Conservation (phyloP, 2,113 vertebrate species). For the Pardalotus punctatus region DNA sequence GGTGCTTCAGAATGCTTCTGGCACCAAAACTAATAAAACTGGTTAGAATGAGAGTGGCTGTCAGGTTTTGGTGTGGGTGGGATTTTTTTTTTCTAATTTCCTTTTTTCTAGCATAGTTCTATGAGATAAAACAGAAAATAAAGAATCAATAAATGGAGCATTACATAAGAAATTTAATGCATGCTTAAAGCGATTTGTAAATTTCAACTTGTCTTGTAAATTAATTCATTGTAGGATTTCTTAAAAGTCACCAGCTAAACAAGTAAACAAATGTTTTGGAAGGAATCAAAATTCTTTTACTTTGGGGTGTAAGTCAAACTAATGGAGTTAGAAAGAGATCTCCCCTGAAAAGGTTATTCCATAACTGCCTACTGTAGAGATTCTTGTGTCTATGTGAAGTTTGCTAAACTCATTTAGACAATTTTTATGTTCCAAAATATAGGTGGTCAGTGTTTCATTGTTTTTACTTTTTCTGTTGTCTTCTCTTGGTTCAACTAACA, state of each 20-base stretch:
- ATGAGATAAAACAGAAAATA: slow-evolving; percentile 17
- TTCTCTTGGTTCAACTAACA: slow-evolving; percentile 8
- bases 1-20: slow-evolving; percentile 26
- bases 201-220: slow-evolving; percentile 25
- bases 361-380: not conserved
- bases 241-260: not conserved
- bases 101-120: not conserved
- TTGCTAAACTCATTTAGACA: not conserved
- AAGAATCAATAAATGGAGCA: not conserved
- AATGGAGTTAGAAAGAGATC: not conserved
- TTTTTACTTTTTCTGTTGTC: not conserved
- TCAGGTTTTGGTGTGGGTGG: not conserved
- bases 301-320: not conserved
- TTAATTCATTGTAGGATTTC: not conserved
- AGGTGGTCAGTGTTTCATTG: not conserved
- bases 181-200: not conserved
- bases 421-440: not conserved
- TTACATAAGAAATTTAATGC: not conserved
- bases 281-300: not conserved
- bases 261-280: not conserved
- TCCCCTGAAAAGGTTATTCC: not conserved
- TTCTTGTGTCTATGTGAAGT: not conserved
- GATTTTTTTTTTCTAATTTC: not conserved
- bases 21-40: slow-evolving; percentile 20
- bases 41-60: not conserved